Evolutionary conservation across 64 coral and sea anemone species (phyloP).

Genomic region (Acropora tenuis): DNA sequence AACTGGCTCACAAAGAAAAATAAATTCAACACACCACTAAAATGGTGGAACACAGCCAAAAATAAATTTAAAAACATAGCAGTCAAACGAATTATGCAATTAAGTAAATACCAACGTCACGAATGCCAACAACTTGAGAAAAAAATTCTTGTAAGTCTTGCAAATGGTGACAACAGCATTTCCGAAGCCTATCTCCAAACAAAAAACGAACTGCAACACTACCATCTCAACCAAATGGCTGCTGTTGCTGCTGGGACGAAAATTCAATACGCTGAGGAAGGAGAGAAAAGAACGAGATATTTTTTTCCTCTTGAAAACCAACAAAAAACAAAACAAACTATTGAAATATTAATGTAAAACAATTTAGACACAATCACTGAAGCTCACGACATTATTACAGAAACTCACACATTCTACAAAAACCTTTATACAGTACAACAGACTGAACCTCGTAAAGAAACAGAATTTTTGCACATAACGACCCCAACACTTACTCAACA

Average conservation of each 20-base stretch:
- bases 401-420: no score
- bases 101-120: neutral
- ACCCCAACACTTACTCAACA: no score
- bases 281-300: slow-evolving; percentile 35
- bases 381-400: no score
- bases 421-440: no score
- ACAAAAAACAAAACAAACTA: no score
- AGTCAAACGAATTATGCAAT: neutral
- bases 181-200: slow-evolving; percentile 17
- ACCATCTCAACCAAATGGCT: neutral
- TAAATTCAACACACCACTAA: neutral
- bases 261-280: slow-evolving; percentile 15
- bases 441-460: no score
- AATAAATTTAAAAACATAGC: neutral
- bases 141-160: neutral
- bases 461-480: no score
- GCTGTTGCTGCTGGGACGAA: neutral
- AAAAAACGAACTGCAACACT: neutral
- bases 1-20: neutral
- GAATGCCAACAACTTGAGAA: neutral
- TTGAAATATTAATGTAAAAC: no score
- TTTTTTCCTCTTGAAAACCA: slow-evolving; percentile 2
- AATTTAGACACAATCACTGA: no score
- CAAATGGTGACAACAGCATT: neutral
- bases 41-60: neutral